Evolutionary conservation across 2,888 invertebrate genomes (phyloP), one percentile per base, ranked within the genome.

Genomic region (Eupithecia subfuscata): DNA sequence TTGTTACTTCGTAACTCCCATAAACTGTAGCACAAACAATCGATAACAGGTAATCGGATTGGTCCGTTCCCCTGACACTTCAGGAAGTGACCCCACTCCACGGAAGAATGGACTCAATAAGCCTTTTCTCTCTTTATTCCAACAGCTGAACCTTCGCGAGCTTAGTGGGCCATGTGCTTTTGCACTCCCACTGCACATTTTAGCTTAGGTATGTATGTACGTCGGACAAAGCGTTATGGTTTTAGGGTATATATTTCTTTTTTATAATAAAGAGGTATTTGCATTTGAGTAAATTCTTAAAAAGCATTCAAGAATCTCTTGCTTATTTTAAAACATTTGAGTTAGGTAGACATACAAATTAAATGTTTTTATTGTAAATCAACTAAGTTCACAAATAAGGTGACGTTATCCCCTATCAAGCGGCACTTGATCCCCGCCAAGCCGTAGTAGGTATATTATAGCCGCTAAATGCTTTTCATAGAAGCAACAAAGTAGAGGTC

Each of bases 21-120:
- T 69, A 71, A 75, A 68, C 85, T 86, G 85, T 86, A 87, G 86
- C 87, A 84, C 86, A 86, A 87, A 82, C 85, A 84, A 87, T 86
- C 87, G 87, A 89, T 90, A 87, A 69, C 70, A 67, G 73, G 88
- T 91, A 92, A 91, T 90, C 88, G 86, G 87, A 91, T 91, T 88
- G 89, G 85, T 84, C 84, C 88, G 81, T 85, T 87, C 86, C 86
- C 87, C 85, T 81, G 86, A 84, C 87, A 83, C 81, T 87, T 85
- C 89, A 91, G 92, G 93, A 92, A 92, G 89, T 91, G 89, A 89
- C 90, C 91, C 88, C 87, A 71, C 76, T 86, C 89, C 90, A 87
- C 88, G 89, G 87, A 87, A 88, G 87, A 90, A 84, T 87, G 89
- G 87, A 89, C 88, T 87, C 87, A 89, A 88, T 88, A 88, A 88